Conservation (phyloP, 2,888 invertebrate species). For the Leptinotarsa tumamoca region DNA sequence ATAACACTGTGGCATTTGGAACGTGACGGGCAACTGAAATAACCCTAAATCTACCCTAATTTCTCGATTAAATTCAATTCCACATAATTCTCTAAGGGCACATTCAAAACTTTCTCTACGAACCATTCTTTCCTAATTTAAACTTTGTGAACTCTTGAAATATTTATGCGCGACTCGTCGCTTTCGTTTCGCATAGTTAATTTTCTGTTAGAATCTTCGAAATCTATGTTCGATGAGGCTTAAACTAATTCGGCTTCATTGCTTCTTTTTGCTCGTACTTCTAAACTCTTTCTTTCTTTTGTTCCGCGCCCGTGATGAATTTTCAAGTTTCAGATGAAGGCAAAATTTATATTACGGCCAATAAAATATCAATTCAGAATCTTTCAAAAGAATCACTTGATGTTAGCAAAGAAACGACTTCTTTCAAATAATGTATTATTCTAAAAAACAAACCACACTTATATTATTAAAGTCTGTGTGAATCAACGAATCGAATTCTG, state of each 20-base stretch:
- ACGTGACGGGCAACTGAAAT: conserved; percentile 1
- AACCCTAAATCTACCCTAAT: conserved; percentile 13
- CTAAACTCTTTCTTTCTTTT: background rate
- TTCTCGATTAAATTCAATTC: conserved; percentile 14
- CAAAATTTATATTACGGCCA: background rate
- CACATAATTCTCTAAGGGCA: conserved; percentile 15
- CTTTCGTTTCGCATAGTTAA: conserved; percentile 24
- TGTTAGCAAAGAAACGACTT: too few species aligned
- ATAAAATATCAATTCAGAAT: background rate
- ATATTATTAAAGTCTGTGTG: too few species aligned
- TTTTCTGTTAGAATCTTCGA: conserved; percentile 19
- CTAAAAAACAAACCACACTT: too few species aligned
- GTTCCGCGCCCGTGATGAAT: background rate
- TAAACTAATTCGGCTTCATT: conserved; percentile 18
- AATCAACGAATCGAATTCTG: too few species aligned
- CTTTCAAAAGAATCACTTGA: too few species aligned
- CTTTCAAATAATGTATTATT: too few species aligned
- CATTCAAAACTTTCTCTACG: conserved; percentile 13
- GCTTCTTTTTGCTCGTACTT: conserved; percentile 2
- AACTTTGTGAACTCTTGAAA: conserved; percentile 22
- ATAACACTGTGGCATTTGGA: too few species aligned
- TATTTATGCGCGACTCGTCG: conserved; percentile 18
- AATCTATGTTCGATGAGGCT: conserved; percentile 25
- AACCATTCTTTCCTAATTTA: conserved; percentile 25
- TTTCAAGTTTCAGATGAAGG: background rate